Evolutionary conservation across 2,797 vertebrate genomes (phyloP), one percentile per base, ranked within the genome.

Genomic region (Pogoniulus pusillus): DNA sequence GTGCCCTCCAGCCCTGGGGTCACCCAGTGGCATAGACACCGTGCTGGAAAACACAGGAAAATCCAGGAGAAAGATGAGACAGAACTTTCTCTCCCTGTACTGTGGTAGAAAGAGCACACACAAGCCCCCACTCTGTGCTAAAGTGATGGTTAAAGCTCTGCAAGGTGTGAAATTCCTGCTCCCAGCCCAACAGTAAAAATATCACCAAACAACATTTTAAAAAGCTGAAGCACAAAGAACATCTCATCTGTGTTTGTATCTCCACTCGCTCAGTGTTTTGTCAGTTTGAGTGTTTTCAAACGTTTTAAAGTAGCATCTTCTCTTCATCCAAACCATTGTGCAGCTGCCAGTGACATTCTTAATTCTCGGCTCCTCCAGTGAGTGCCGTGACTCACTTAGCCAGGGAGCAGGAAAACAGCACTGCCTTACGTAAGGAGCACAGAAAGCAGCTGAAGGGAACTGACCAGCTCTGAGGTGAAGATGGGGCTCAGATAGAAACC

Each of bases 241-340:
- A 92, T 85, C 91, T 89, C 49, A 22, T 90, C 88, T 92, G 69
- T 87, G 88, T 87, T 89, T 89, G 68, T 57, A 81, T 89, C 93
- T 91, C 34, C 81, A 49, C 74, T 72, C 9, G 3, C 51, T 55
- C 76, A 49, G 63, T 81, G 83, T 90, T 95, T 93, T 91, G 91
- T 91, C 90, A 91, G 80, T 91, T 83, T 90, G 84, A 96, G 90
- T 95, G 87, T 89, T 93, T 93, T 93, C 92, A 75, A 95, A 93
- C 6, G 37, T 63, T 84, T 89, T 85, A 82, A 87, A 93, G 90
- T 65, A 90, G 92, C 89, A 69, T 91, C 92, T 81, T 87, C 95
- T 93, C 93, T 75, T 87, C 89, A 77, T 85, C 90, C 90, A 24
- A 89, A 89, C 82, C 7, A 90, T 89, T 93, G 93, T 93, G 90